Base-by-base conservation (phyloP, 1,140 invertebrate genomes). In the Probaryconus sp. region DNA sequence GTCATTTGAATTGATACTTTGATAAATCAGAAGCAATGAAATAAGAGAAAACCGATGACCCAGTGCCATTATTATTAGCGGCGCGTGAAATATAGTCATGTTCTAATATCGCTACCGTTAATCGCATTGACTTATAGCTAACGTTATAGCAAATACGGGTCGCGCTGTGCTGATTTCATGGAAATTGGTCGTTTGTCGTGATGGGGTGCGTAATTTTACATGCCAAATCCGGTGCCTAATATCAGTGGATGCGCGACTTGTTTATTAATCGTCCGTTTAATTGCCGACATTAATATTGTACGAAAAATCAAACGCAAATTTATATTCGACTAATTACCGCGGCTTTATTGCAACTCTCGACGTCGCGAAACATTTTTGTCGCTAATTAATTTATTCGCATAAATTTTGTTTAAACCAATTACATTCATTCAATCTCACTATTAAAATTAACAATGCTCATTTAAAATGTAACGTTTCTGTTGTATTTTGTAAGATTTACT, bases 181-280 rank as follows among this genome's bases (percentile, higher is more conserved):
- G 56, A 70, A 61, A 70, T 70, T 70, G 48, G 35, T 51, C 65
- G 40, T 69, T 61, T 61, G 42, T 56, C 53, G 10, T 31, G 16
- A 10, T 18, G 16, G n/a, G 37, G 40, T 21, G 50, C 35, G 50
- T 71, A 69, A 61, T 63, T 71, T 63, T 63, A 71, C 63, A 63
- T 40, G 31, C 30, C 11, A 55, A 47, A 47, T 35, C 43, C 24
- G 21, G 37, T 21, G 40, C 30, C 9, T 65, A 53, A 35, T 55
- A 47, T 51, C 38, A 55, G 42, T 47, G 55, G 26, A 48, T 37
- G 28, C 31, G 11, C 13, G 21, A 24, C 21, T 24, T 4, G 38
- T 28, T 58, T 35, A 58, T 55, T 55, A 55, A 42, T 42, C 33
- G 7, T 16, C 6, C 16, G 4, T 2, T 9, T 30, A 9, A 30